phyloP scores from a whole-genome alignment of 2,888 invertebrate genomes.

The Cheilosia vernalis region DNA sequence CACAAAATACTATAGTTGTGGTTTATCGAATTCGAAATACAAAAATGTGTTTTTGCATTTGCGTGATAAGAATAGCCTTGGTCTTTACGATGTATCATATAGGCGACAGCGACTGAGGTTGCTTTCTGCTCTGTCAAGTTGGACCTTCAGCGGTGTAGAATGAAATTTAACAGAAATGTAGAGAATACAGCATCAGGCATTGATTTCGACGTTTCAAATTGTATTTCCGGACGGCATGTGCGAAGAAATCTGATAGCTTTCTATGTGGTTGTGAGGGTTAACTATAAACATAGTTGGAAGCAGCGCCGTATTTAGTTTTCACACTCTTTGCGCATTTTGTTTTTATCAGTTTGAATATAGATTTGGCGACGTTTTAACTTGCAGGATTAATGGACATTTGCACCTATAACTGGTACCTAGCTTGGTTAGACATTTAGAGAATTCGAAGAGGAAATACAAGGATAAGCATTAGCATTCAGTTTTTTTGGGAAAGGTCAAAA shows the following conservation, averaged over 20 bases:
- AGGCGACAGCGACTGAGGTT: neutral
- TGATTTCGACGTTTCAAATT: slow-evolving; percentile 1
- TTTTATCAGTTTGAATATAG: too few relatives aligned
- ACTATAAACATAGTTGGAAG: too few relatives aligned
- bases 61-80: slow-evolving; percentile 13
- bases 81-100: neutral
- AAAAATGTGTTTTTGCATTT: too few relatives aligned
- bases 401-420: too few relatives aligned
- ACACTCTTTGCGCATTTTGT: too few relatives aligned
- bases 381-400: too few relatives aligned
- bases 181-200: neutral
- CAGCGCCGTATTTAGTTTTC: too few relatives aligned
- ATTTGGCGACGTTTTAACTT: too few relatives aligned
- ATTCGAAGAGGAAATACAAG: too few relatives aligned
- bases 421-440: too few relatives aligned
- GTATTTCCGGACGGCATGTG: neutral
- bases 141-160: neutral
- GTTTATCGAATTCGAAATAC: neutral
- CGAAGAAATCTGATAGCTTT: neutral
- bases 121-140: slow-evolving; percentile 1
- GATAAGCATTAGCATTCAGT: too few relatives aligned
- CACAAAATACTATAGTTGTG: neutral
- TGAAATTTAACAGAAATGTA: neutral
- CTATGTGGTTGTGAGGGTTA: neutral
- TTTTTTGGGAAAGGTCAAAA: too few relatives aligned